phyloP scores from a whole-genome alignment of 2,113 vertebrate genomes.

The Xiphophorus hellerii region DNA sequence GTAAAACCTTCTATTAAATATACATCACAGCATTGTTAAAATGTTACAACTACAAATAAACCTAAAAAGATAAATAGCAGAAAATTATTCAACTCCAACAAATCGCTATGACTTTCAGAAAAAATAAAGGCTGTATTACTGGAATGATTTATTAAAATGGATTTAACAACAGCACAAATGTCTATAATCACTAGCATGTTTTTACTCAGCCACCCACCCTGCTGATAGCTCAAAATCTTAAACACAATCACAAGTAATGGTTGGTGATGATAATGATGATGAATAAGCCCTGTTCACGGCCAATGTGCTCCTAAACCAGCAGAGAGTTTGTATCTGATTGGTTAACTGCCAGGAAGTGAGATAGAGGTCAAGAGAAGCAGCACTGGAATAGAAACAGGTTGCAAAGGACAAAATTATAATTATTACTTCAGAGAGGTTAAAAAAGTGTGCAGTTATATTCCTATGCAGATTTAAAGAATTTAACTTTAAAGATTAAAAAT shows the following conservation, averaged over 20 bases:
- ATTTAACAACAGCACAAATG: slow-evolving; percentile 12
- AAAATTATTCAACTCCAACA: not conserved
- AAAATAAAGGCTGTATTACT: not conserved
- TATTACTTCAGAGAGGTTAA: not conserved
- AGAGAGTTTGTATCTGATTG: slow-evolving; percentile 66
- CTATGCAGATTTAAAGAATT: not conserved
- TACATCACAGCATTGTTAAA: not conserved
- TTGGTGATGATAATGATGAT: slow-evolving; percentile 36
- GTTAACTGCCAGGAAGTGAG: slow-evolving; percentile 46
- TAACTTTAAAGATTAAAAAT: not conserved
- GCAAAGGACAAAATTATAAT: not conserved
- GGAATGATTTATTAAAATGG: slow-evolving; percentile 12
- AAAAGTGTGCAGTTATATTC: not conserved
- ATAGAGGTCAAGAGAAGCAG: slow-evolving; percentile 32
- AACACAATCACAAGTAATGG: slow-evolving; percentile 44
- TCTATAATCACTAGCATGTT: slow-evolving; percentile 8
- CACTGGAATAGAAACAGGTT: slow-evolving; percentile 8
- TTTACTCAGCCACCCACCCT: slow-evolving; percentile 8
- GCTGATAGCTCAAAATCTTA: slow-evolving; percentile 31
- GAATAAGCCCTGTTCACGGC: slow-evolving; percentile 61
- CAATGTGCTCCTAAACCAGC: slow-evolving; percentile 66
- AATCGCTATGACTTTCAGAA: not conserved
- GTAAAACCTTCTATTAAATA: not conserved
- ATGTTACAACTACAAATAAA: not conserved
- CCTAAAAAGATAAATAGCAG: not conserved